phyloP scores from a whole-genome alignment of 2,797 vertebrate genomes.

The Crax fasciolata region DNA sequence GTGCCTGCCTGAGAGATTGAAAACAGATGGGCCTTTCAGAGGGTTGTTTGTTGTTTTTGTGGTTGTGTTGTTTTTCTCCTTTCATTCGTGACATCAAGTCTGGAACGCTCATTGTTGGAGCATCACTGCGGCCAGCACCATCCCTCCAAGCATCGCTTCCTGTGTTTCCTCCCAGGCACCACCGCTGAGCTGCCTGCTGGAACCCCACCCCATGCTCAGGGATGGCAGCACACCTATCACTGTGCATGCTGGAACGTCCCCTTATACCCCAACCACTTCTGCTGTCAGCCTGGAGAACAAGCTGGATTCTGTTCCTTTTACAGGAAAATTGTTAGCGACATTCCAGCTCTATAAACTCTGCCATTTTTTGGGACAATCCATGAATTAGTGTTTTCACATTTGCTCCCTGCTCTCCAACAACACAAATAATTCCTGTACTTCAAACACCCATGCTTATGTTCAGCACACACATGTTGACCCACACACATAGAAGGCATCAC shows the following conservation, averaged over 20 bases:
- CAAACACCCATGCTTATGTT: background rate
- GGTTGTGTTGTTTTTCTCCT: background rate
- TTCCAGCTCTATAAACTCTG: background rate
- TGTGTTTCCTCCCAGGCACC: background rate
- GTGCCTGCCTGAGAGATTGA: background rate
- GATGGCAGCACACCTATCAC: background rate
- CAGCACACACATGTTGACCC: background rate
- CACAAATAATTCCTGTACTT: background rate
- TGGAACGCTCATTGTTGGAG: background rate
- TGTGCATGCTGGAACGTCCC: background rate
- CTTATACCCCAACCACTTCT: background rate
- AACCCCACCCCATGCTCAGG: background rate
- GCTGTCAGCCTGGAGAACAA: background rate
- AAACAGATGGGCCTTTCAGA: constrained; percentile 25
- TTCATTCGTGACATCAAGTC: constrained; percentile 32
- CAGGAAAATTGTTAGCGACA: background rate
- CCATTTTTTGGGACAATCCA: background rate
- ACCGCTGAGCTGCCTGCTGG: background rate
- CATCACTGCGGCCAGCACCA: background rate
- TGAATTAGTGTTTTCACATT: background rate
- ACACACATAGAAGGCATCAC: background rate
- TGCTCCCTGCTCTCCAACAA: background rate
- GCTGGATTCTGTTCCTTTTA: background rate
- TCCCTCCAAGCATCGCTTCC: background rate
- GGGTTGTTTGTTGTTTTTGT: constrained; percentile 63